Base-by-base conservation (phyloP, 2,797 vertebrate genomes). In the Orientallactaga sibirica region DNA sequence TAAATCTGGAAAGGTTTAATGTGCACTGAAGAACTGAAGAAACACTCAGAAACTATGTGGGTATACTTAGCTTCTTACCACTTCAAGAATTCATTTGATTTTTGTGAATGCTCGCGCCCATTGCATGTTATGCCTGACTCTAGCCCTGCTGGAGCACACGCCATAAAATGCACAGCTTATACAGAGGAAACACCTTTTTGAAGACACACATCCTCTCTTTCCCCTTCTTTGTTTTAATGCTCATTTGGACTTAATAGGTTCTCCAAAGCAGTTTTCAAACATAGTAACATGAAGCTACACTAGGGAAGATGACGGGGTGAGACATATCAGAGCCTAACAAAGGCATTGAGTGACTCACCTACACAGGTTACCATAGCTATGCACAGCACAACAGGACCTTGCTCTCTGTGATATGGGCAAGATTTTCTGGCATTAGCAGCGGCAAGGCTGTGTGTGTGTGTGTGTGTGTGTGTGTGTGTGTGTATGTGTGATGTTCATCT, bases 1-100 rank as follows among this genome's bases (percentile, higher is more conserved):
- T 98, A 98, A 98, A 98, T 98, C 98, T 97, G 97, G 97, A 97
- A 98, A 94, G 96, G 94, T 70, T 98, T 98, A 96, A 96, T 96
- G 89, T 90, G 88, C 55, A 70, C 93, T 89, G 95, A 97, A 97
- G 97, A 97, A 96, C 90, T 0, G 75, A 97, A 97, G 75, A 97
- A 97, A 92, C 83, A 95, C 97, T 98, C 96, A 83, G 96, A 98
- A 97, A 95, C 94, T 97, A 90, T 94, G 96, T 97, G 97, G 95
- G 92, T 98, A 93, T 90, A 97, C 95, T 98, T 97, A 97, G 83
- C 96, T 98, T 79, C 79, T 89, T 98, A 97, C 96, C 97, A 97
- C 97, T 96, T 91, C 67, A 84, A 96, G 94, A 89, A 96, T 94
- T 96, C 85, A 90, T 97, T 97, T 97, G 5, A 20, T 93, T 97